These are phyloP conservation scores for Autographa gamma DNA, from an alignment of 2,888 invertebrate species.

Conservation along the genomic window DNA sequence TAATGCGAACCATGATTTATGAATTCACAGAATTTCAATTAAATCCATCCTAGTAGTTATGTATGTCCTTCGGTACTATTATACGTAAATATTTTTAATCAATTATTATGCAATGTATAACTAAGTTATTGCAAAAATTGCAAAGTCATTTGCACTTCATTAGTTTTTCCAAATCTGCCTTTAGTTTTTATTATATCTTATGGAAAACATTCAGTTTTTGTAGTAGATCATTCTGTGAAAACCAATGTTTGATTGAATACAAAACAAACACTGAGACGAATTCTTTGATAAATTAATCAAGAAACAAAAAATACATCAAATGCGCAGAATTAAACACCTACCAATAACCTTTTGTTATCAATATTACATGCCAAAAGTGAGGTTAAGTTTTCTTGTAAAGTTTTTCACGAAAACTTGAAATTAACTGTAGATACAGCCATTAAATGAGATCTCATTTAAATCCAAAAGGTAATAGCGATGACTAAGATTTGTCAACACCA, in stretches of 20 bases:
- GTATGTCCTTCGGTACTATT: not conserved
- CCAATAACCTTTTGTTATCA: not conserved
- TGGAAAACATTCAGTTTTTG: not conserved
- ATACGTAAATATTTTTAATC: not conserved
- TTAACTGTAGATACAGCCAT: too few relatives aligned
- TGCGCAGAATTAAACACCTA: not conserved
- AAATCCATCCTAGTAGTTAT: too few relatives aligned
- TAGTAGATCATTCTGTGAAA: not conserved
- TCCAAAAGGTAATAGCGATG: not conserved
- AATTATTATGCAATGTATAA: not conserved
- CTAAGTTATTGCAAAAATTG: not conserved
- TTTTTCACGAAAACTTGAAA: too few relatives aligned
- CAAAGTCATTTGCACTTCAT: not conserved
- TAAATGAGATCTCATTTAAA: not conserved
- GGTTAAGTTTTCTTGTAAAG: too few relatives aligned
- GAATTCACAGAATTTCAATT: too few relatives aligned
- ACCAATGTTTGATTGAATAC: not conserved
- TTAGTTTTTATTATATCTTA: not conserved
- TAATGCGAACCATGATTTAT: too few relatives aligned
- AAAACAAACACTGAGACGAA: not conserved
- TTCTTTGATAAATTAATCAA: not conserved
- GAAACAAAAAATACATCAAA: not conserved
- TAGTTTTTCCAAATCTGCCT: not conserved
- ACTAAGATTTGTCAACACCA: slow-evolving; percentile 5
- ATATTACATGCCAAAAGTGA: too few relatives aligned